Evolutionary conservation across 1,140 invertebrate species (phyloP), one percentile per base, ranked within the genome.

Genomic region (Drosophila burlai): DNA sequence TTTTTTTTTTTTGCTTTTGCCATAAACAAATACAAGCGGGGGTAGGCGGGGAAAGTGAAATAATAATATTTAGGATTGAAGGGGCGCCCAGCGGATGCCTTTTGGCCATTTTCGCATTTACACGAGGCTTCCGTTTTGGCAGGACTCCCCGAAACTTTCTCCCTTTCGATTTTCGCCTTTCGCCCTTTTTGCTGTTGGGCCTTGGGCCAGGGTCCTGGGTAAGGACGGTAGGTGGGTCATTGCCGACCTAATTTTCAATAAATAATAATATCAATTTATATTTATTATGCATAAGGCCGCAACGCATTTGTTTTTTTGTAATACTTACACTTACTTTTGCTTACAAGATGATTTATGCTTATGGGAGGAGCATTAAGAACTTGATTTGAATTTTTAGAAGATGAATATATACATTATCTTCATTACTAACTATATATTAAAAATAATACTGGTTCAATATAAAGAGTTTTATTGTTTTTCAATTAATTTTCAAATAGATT

Each of bases 121-220:
- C 80, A 72, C 65, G 52, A 64, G 49, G 64, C 66, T 87, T 86
- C 80, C 83, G 76, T 83, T 86, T 87, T 86, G 83, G 83, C 80
- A 83, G 59, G 45, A 67, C 47, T 40, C 42, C 49, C 54, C 13
- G 45, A 36, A 71, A 52, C 58, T 52, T 42, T 60, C 45, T 54
- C 64, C 50, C 15, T 31, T 38, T 38, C 21, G 36, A 26, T 26
- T 57, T 31, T 24, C 5, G 13, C 8, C 5, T 34, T 52, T 18
- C 6, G n/a, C 18, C 10, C 13, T 21, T 46, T 15, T 47, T 45
- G 26, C 43, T 50, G 47, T 13, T 21, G 26, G 40, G 47, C 34
- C 59, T 52, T 43, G 42, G 21, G 54, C 50, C 55, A 61, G 60
- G 42, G 45, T 26, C 24, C 63, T 60, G 16, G 8, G 31, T 43